Evolutionary conservation across 2,888 invertebrate species (phyloP).

Genomic region (Salpingus planirostris): DNA sequence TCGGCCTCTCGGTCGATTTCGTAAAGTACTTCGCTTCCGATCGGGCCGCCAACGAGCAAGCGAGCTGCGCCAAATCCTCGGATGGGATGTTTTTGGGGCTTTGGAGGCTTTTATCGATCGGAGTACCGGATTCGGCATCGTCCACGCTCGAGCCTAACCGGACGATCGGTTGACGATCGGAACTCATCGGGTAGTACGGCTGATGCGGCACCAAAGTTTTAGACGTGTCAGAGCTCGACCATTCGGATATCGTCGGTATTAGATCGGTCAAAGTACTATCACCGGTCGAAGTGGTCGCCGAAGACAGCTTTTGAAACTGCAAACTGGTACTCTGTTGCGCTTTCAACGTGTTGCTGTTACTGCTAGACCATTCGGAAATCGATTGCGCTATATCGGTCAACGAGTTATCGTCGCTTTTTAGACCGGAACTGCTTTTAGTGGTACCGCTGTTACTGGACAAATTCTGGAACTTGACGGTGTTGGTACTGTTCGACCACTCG

Average conservation of each 20-base stretch:
- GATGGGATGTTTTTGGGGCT: constrained; percentile 38
- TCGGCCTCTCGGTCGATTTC: constrained; percentile 46
- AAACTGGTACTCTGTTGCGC: constrained; percentile 43
- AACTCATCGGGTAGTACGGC: constrained; percentile 25
- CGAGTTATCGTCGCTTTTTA: constrained; percentile 72
- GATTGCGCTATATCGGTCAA: constrained; percentile 66
- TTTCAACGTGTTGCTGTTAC: constrained; percentile 62
- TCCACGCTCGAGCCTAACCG: constrained; percentile 36
- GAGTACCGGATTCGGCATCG: constrained; percentile 30
- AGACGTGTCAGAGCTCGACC: constrained; percentile 66
- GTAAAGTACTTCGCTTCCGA: constrained; percentile 33
- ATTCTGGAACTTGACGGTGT: constrained; percentile 73
- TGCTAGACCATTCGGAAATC: constrained; percentile 77
- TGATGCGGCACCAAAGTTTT: constrained; percentile 63
- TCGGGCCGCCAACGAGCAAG: constrained; percentile 8
- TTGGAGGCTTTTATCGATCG: constrained; percentile 28
- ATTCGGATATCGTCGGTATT: constrained; percentile 71
- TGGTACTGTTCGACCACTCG: constrained; percentile 83
- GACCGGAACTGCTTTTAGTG: constrained; percentile 53
- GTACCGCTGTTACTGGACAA: constrained; percentile 54
- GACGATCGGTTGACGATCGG: constrained; percentile 22
- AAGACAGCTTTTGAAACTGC: constrained; percentile 39
- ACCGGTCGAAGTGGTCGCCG: constrained; percentile 33
- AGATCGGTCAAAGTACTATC: constrained; percentile 50
- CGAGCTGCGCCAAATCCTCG: constrained; percentile 33